Evolutionary conservation across 2,888 invertebrate species (phyloP).

Genomic region (Calliopum simillimum): DNA sequence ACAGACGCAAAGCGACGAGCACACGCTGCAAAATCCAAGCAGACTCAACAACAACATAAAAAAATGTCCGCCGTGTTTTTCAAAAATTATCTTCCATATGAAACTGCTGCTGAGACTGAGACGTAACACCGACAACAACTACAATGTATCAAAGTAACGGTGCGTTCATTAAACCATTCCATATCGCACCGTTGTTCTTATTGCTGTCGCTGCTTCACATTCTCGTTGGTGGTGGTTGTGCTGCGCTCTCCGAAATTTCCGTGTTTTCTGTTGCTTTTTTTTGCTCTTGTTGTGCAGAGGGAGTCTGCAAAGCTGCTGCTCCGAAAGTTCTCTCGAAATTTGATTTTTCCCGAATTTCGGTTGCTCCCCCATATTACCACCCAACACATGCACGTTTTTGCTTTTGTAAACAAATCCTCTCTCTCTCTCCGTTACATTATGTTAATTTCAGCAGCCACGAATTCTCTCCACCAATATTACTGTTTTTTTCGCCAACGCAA

Average conservation of each 20-base stretch:
- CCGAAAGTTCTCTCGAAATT: constrained; percentile 3
- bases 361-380: neutral
- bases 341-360: neutral
- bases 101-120: neutral
- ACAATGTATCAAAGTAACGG: constrained; percentile 8
- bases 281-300: neutral
- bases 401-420: constrained; percentile 18
- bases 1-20: neutral
- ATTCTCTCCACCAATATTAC: neutral
- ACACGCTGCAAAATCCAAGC: constrained; percentile 3
- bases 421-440: neutral
- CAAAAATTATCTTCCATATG: constrained; percentile 32
- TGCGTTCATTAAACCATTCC: constrained; percentile 2
- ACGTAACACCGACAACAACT: neutral
- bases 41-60: neutral
- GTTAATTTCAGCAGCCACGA: no score
- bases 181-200: constrained; percentile 9
- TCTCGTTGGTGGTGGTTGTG: constrained; percentile 34
- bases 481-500: neutral
- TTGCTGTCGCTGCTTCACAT: constrained; percentile 39
- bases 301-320: neutral
- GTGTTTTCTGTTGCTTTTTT: neutral
- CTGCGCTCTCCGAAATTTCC: no score
- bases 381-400: neutral
- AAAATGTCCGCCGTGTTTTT: constrained; percentile 38